Percentiles rank a stretch among this genome's conserved stretches.
phyloP scores from a whole-genome alignment of 2,113 vertebrate genomes.

The Tyto alba region DNA sequence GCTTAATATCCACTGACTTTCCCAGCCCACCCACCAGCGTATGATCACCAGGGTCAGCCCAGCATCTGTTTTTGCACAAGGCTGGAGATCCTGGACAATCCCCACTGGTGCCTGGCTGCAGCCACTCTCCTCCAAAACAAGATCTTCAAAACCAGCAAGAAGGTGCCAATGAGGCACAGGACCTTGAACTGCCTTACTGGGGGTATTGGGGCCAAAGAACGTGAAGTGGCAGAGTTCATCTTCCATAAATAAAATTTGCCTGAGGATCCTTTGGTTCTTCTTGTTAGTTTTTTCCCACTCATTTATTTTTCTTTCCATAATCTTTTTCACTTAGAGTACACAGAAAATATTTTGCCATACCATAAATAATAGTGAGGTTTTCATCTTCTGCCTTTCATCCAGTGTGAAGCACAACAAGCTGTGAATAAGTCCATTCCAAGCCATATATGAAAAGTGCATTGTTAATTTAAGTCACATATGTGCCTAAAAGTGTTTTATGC shows the following conservation, averaged over 20 bases:
- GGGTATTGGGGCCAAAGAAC: not conserved
- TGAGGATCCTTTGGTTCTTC: not conserved
- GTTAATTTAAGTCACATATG: not conserved
- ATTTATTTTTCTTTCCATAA: not conserved
- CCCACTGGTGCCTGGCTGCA: not conserved
- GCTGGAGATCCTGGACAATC: not conserved
- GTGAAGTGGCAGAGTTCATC: not conserved
- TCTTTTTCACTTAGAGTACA: not conserved
- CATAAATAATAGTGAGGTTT: not conserved
- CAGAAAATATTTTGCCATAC: not conserved
- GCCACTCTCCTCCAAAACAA: fast-evolving
- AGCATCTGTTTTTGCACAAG: not conserved
- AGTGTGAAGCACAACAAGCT: not conserved
- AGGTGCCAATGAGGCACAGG: not conserved
- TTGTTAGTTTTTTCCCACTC: not conserved
- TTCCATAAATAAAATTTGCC: not conserved
- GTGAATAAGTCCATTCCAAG: not conserved
- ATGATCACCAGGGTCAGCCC: not conserved
- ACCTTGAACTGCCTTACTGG: not conserved
- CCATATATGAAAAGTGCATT: not conserved
- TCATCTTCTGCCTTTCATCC: not conserved
- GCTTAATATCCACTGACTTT: not conserved
- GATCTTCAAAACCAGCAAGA: not conserved
- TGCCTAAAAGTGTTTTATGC: not conserved
- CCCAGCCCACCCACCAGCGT: not conserved